A percentile compares a stretch with the other conserved stretches of the same genome.
Conservation (phyloP, 2,888 invertebrate species). For the Rapana venosa region DNA sequence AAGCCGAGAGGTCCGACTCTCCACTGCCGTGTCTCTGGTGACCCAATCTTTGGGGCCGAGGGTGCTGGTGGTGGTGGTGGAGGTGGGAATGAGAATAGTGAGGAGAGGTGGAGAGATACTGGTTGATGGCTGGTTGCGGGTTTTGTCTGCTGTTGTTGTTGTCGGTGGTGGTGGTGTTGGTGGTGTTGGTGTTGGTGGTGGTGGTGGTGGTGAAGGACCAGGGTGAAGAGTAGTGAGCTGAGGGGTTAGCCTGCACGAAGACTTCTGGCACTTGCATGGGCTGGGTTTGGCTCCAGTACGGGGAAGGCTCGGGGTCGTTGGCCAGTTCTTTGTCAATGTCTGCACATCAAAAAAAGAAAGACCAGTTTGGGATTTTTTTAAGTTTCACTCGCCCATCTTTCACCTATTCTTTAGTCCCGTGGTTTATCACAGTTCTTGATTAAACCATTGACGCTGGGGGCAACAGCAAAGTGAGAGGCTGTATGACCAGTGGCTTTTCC, state of each 20-base stretch:
- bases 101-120: not conserved
- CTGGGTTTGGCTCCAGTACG: constrained; percentile 23
- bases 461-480: no score
- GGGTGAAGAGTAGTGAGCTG: not conserved
- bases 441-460: no score
- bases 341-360: not conserved
- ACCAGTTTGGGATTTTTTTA: not conserved
- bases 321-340: constrained; percentile 42
- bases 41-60: not conserved
- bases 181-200: not conserved
- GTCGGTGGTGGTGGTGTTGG: not conserved
- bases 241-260: not conserved
- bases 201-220: not conserved
- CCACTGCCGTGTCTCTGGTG: constrained; percentile 1
- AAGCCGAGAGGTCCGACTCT: constrained; percentile 29
- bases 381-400: no score
- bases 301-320: constrained; percentile 34
- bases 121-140: not conserved
- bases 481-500: no score
- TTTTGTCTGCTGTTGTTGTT: not conserved
- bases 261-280: constrained; percentile 27
- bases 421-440: no score
- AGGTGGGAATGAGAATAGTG: not conserved
- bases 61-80: constrained; percentile 15
- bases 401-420: no score